A percentile compares a stretch with the other conserved stretches of the same genome.
These are phyloP conservation scores for Mionectes macconnelli DNA, from an alignment of 2,113 vertebrate genomes.

Conservation along the genomic window DNA sequence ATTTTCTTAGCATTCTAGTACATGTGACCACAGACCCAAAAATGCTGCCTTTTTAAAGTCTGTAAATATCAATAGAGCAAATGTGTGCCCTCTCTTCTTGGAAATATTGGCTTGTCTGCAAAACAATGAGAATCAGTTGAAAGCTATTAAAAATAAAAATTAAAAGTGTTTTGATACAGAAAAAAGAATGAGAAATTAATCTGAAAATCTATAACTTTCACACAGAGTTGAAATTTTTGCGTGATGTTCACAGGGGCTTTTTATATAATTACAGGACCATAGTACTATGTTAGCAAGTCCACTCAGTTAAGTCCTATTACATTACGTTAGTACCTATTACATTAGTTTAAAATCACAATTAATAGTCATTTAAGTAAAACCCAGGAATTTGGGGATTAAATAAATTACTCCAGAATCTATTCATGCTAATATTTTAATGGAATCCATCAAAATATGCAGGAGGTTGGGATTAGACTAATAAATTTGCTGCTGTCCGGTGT, in stretches of 20 bases:
- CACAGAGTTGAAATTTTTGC: neutral
- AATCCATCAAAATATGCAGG: neutral
- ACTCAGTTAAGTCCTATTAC: neutral
- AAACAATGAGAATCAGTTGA: neutral
- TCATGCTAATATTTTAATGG: neutral
- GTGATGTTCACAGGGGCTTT: neutral
- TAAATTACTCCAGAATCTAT: neutral
- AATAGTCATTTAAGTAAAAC: neutral
- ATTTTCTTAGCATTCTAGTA: neutral
- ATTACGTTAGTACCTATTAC: neutral
- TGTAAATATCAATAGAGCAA: neutral
- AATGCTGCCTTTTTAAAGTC: neutral
- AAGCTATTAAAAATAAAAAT: neutral
- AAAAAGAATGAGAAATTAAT: neutral
- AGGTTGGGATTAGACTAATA: neutral
- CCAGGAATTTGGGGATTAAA: neutral
- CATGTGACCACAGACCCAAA: neutral
- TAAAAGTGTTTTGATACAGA: neutral
- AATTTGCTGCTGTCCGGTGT: neutral
- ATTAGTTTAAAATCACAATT: neutral
- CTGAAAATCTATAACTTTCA: neutral
- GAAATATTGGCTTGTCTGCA: neutral
- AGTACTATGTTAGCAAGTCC: neutral
- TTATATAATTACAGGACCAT: neutral
- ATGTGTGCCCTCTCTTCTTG: neutral